Evolutionary conservation across 2,113 vertebrate species (phyloP).

Genomic region (Lepus americanus): DNA sequence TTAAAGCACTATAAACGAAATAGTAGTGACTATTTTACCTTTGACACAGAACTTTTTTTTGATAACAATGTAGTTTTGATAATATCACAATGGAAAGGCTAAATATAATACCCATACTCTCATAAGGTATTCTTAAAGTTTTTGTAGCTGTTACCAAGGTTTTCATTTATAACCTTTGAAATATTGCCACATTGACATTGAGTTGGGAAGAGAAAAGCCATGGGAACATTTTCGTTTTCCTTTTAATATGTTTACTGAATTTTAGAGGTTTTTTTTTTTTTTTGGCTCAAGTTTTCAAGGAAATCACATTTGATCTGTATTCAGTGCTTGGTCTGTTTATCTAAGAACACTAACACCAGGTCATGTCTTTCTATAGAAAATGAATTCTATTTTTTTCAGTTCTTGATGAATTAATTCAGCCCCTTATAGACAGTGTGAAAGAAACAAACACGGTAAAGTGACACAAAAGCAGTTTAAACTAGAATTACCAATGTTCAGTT

Average conservation of each 20-base stretch:
- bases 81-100: conserved; percentile 39
- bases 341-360: background rate
- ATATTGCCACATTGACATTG: conserved; percentile 50
- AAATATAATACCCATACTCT: conserved; percentile 36
- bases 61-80: conserved; percentile 57
- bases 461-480: conserved; percentile 44
- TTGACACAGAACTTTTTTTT: conserved; percentile 43
- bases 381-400: conserved; percentile 48
- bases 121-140: conserved; percentile 49
- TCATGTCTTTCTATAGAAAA: background rate
- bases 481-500: background rate
- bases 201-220: conserved; percentile 51
- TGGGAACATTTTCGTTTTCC: conserved; percentile 57
- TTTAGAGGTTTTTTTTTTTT: conserved; percentile 48
- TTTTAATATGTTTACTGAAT: conserved; percentile 54
- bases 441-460: conserved; percentile 24
- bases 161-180: conserved; percentile 71
- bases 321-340: conserved; percentile 3
- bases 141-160: conserved; percentile 38
- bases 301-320: conserved; percentile 17
- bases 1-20: conserved; percentile 53
- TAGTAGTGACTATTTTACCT: conserved; percentile 28
- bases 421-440: conserved; percentile 20
- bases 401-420: conserved; percentile 32
- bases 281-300: conserved; percentile 18